Evolutionary conservation across 2,888 invertebrate species (phyloP), one percentile per base, ranked within the genome.

Genomic region (Agrilus mali): DNA sequence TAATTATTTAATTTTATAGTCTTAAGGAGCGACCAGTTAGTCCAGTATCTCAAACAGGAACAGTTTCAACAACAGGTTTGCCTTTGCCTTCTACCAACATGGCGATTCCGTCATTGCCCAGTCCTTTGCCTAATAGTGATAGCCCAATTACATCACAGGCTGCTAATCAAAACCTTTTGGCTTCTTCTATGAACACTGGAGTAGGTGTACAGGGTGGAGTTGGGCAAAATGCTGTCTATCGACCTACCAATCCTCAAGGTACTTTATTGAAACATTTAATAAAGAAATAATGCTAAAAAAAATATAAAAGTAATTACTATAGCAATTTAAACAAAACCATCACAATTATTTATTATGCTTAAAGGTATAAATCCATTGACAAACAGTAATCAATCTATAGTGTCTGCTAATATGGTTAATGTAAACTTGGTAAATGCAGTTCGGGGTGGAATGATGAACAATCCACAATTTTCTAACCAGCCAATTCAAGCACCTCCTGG

Each of bases 11-110:
- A 31, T 42, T 48, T 50, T 38, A 54, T 58, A 73, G 72, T 56
- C 62, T 82, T 7, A 81, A 82, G 55, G 82, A 82, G 54, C 67
- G 80, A n/a, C 79, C 81, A 1, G 71, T 80, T 7, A 81, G 80
- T 60, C 82, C 77, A 4, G 67, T 69, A 10, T 65, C 67, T 33
- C 69, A 69, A 17, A 55, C 56, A 45, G 56, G 59, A 7, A 57
- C 57, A 20, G 50, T 60, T n/a, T 57, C 53, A n/a, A 63, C 62
- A 34, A 55, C 62, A 10, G 68, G 63, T 43, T 62, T 65, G 31
- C 50, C 64, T 1, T 57, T 65, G 31, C 50, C 64, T 1, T 57
- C 64, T 7, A 48, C 61, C 15, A 57, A 54, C 20, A 53, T 60
- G 52, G 61, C 59, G 42, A 65, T 54, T 53, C 70, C 67, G 50